A percentile compares a stretch with the other conserved stretches of the same genome.
These are phyloP conservation scores for Ditula angustiorana DNA, from an alignment of 2,888 invertebrate species.

Conservation along the genomic window DNA sequence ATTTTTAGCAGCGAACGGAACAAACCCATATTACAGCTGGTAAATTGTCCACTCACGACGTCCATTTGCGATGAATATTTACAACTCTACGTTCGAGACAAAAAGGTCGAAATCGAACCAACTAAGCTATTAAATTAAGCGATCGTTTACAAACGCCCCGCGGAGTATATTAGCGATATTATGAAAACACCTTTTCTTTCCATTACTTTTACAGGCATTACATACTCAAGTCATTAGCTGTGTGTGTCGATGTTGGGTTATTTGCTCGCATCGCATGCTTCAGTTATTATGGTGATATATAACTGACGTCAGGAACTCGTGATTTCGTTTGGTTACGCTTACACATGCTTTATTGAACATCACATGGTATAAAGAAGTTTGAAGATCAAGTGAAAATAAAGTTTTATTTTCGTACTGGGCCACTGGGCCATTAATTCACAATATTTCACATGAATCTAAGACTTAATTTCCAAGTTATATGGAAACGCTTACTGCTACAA, in stretches of 20 bases:
- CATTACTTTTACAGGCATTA: slow-evolving; percentile 7
- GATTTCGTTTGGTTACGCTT: slow-evolving; percentile 29
- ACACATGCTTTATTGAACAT: slow-evolving; percentile 3
- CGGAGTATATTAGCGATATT: slow-evolving; percentile 10
- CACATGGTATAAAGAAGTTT: slow-evolving; percentile 16
- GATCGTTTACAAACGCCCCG: slow-evolving; percentile 14
- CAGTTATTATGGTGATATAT: slow-evolving; percentile 19
- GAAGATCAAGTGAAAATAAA: slow-evolving; percentile 5
- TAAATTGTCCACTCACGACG: slow-evolving; percentile 27
- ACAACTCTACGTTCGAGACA: neutral
- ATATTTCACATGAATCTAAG: too few relatives aligned
- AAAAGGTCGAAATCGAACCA: neutral
- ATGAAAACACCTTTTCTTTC: slow-evolving; percentile 23
- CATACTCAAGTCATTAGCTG: slow-evolving; percentile 25
- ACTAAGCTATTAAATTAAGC: neutral
- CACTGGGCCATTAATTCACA: too few relatives aligned
- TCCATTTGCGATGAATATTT: neutral
- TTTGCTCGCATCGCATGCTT: neutral
- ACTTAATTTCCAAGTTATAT: too few relatives aligned
- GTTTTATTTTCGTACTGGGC: neutral
- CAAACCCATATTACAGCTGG: slow-evolving; percentile 18
- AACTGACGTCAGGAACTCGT: slow-evolving; percentile 38
- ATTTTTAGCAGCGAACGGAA: slow-evolving; percentile 30
- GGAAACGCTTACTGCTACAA: too few relatives aligned
- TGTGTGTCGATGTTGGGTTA: slow-evolving; percentile 10